A percentile compares a stretch with the other conserved stretches of the same genome.
phyloP scores from a whole-genome alignment of 2,888 invertebrate species.

The Phalangium opilio region DNA sequence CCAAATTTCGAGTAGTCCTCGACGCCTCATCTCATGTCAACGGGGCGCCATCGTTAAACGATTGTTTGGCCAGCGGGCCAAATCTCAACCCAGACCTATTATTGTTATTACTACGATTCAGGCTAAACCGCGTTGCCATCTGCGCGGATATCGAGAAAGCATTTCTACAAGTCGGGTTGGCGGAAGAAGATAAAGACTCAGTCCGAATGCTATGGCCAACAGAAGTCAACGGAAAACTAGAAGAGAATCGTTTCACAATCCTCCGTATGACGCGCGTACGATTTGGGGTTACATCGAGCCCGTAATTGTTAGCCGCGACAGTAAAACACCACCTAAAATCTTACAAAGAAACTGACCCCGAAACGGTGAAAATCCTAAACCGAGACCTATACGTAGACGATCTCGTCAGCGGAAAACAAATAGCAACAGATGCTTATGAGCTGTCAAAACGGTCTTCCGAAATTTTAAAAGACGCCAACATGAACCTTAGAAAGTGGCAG shows the following conservation, averaged over 20 bases:
- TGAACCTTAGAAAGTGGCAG: too few species aligned
- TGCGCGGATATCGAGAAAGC: constrained; percentile 30
- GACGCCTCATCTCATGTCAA: background rate
- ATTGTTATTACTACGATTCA: constrained; percentile 23
- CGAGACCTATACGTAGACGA: too few species aligned
- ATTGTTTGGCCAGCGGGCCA: constrained; percentile 25
- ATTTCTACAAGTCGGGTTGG: constrained; percentile 25
- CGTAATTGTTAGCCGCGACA: too few species aligned
- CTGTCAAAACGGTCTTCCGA: too few species aligned
- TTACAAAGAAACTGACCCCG: background rate
- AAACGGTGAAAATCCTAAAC: background rate
- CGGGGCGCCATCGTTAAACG: constrained; percentile 24
- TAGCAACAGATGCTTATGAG: too few species aligned
- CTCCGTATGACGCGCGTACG: too few species aligned
- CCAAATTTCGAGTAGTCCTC: background rate
- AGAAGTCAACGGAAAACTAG: too few species aligned
- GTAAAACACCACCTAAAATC: background rate
- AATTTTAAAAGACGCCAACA: too few species aligned
- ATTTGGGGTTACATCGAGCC: too few species aligned
- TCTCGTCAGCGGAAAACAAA: background rate
- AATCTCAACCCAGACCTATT: constrained; percentile 26
- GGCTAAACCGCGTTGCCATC: constrained; percentile 23
- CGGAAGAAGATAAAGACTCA: constrained; percentile 10
- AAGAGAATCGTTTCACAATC: too few species aligned
- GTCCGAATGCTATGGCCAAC: constrained; percentile 1